phyloP scores from a whole-genome alignment of 2,797 vertebrate genomes.

The Myotis myotis region DNA sequence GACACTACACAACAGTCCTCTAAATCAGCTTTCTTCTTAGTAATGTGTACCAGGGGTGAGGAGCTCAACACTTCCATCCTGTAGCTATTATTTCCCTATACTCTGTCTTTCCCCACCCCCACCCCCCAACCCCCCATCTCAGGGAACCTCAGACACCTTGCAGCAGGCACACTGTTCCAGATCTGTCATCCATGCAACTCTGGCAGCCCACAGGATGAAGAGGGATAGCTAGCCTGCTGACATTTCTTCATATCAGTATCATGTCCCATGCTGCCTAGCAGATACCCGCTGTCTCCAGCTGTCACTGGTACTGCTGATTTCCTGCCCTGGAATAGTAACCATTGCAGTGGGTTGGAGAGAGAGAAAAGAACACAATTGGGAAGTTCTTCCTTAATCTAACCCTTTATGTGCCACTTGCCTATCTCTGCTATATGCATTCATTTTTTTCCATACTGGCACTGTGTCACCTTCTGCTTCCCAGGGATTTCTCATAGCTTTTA shows the following conservation, averaged over 20 bases:
- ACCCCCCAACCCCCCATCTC: background rate
- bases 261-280: background rate
- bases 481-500: background rate
- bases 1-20: background rate
- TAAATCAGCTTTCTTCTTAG: background rate
- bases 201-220: background rate
- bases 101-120: background rate
- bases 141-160: background rate
- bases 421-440: background rate
- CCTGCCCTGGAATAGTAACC: background rate
- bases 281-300: background rate
- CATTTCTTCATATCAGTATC: background rate
- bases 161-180: background rate
- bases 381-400: background rate
- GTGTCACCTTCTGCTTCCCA: background rate
- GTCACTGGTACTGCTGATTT: background rate
- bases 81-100: background rate
- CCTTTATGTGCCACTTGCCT: background rate
- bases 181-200: background rate
- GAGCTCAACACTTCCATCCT: background rate
- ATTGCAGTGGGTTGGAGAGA: background rate
- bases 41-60: background rate
- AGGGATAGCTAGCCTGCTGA: background rate
- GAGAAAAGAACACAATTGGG: background rate
- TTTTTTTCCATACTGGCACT: background rate